Percentiles rank a stretch among this genome's conserved stretches.
Evolutionary conservation across 2,888 invertebrate species (phyloP).

Genomic region (Corbicula japonica): DNA sequence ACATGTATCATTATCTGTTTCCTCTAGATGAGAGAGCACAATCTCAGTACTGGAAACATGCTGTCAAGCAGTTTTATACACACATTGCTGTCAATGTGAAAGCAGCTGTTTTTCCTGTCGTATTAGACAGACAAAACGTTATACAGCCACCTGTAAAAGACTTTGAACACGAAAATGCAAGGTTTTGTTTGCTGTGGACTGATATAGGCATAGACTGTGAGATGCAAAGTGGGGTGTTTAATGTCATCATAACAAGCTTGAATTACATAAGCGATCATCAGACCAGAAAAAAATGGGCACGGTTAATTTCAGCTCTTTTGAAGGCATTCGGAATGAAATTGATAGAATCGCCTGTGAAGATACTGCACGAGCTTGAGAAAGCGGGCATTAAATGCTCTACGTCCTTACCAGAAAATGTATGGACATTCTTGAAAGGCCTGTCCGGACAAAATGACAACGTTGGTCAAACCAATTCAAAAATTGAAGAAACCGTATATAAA

Average conservation of each 20-base stretch:
- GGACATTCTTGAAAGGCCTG: slow-evolving; percentile 48
- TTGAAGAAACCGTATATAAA: slow-evolving; percentile 36
- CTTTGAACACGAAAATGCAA: no score
- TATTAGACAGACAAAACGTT: no score
- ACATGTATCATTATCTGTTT: neutral
- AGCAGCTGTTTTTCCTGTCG: no score
- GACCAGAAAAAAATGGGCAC: no score
- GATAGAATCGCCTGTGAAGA: slow-evolving; percentile 33
- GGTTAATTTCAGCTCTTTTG: slow-evolving; percentile 15
- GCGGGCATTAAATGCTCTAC: neutral
- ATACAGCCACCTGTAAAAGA: no score
- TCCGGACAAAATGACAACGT: neutral
- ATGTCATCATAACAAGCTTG: no score
- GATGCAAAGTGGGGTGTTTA: no score
- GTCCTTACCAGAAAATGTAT: slow-evolving; percentile 38
- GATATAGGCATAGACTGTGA: neutral
- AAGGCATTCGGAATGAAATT: slow-evolving; percentile 55
- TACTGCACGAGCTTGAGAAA: slow-evolving; percentile 35
- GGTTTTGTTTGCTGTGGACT: slow-evolving; percentile 1
- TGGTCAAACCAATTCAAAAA: neutral
- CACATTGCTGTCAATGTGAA: neutral
- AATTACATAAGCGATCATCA: no score
- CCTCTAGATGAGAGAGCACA: no score
- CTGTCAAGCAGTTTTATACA: neutral
- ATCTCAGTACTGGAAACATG: neutral